phyloP scores from a whole-genome alignment of 2,113 vertebrate species.

The Macrotus californicus region DNA sequence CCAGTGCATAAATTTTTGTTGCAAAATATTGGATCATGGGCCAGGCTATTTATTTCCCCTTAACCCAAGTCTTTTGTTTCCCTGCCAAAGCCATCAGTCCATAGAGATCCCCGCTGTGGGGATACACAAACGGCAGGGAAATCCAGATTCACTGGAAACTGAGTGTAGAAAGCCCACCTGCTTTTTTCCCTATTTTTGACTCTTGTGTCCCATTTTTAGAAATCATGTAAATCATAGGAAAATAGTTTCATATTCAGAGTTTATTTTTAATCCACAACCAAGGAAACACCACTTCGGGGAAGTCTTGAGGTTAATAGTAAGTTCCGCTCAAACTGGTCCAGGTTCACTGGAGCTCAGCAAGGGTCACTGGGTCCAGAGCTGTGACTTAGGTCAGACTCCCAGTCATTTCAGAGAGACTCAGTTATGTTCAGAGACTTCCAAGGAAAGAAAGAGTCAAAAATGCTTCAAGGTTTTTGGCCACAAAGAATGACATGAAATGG shows the following conservation, averaged over 20 bases:
- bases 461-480: not conserved
- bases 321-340: not conserved
- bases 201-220: not conserved
- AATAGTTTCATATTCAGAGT: not conserved
- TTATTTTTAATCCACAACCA: conserved; percentile 30
- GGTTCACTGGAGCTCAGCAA: rapidly evolving
- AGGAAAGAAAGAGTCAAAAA: not conserved
- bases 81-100: not conserved
- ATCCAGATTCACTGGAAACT: not conserved
- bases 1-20: not conserved
- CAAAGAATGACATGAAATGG: not conserved
- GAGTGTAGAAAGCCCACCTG: not conserved
- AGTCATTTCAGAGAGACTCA: rapidly evolving
- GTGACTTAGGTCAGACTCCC: not conserved
- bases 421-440: rapidly evolving
- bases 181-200: not conserved
- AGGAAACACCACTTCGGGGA: not conserved
- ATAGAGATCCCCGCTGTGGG: rapidly evolving
- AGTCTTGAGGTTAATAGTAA: not conserved
- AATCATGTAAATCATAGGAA: conserved; percentile 8
- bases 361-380: not conserved
- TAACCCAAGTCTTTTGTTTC: not conserved
- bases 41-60: not conserved
- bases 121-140: not conserved
- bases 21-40: not conserved